These are phyloP conservation scores for Danaus chrysippus DNA, from an alignment of 2,888 invertebrate genomes.

Conservation along the genomic window DNA sequence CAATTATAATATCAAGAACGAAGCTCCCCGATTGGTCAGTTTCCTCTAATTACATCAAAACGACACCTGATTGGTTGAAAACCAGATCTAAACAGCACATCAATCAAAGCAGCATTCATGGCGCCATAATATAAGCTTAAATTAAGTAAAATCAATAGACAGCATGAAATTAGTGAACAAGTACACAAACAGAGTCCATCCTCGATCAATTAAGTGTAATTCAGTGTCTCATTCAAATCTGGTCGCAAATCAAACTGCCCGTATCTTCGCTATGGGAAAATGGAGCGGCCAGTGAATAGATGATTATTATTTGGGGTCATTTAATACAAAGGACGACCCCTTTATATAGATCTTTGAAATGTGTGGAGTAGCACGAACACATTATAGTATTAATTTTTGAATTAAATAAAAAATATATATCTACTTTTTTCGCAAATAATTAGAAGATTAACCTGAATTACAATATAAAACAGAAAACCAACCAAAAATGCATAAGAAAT, in stretches of 20 bases:
- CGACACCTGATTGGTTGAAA: too few relatives aligned
- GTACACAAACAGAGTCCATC: conserved; percentile 44
- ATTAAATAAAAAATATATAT: conserved; percentile 7
- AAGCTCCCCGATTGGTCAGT: too few relatives aligned
- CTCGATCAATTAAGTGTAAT: conserved; percentile 70
- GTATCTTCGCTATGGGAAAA: conserved; percentile 74
- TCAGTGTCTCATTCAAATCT: conserved; percentile 67
- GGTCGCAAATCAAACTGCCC: conserved; percentile 72
- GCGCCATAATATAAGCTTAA: too few relatives aligned
- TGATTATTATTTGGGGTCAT: conserved; percentile 75
- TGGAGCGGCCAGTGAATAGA: conserved; percentile 63
- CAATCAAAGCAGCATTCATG: too few relatives aligned
- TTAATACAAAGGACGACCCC: conserved; percentile 71
- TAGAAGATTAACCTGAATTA: too few relatives aligned
- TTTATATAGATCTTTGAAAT: conserved; percentile 42
- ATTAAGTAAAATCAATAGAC: conserved; percentile 22
- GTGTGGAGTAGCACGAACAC: conserved; percentile 41
- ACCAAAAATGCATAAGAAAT: too few relatives aligned
- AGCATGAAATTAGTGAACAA: conserved; percentile 42
- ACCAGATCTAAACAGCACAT: too few relatives aligned
- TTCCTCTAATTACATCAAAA: too few relatives aligned
- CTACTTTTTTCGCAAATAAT: background rate
- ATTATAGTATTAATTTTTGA: background rate
- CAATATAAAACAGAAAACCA: too few relatives aligned
- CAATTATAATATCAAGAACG: too few relatives aligned